Percentiles rank a stretch among this genome's conserved stretches.
Evolutionary conservation across 2,797 vertebrate genomes (phyloP).

Genomic region (Gobio occitaniae): DNA sequence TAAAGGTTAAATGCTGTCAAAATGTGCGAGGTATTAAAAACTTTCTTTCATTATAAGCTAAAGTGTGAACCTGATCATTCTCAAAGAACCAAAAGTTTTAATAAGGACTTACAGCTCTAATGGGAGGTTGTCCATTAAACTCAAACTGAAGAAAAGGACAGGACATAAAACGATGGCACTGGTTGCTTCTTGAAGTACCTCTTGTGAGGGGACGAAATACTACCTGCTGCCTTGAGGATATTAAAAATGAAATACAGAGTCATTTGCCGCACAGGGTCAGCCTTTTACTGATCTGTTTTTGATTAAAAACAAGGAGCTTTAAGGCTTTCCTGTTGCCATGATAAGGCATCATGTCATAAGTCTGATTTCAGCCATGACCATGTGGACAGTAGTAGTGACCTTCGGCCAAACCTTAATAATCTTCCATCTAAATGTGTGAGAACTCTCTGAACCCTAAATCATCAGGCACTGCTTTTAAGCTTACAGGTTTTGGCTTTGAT

Average conservation of each 20-base stretch:
- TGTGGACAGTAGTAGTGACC: constrained; percentile 47
- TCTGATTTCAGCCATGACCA: constrained; percentile 60
- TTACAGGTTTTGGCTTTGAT: constrained; percentile 61
- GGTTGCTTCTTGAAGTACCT: constrained; percentile 48
- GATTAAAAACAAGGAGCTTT: constrained; percentile 66
- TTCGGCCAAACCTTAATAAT: constrained; percentile 57
- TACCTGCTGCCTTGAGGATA: constrained; percentile 66
- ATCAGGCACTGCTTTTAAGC: constrained; percentile 58
- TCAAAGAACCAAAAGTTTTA: constrained; percentile 30
- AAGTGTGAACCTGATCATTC: constrained; percentile 27
- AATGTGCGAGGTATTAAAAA: neutral
- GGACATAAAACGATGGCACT: constrained; percentile 55
- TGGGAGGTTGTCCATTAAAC: constrained; percentile 48
- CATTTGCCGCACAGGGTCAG: constrained; percentile 62
- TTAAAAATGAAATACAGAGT: constrained; percentile 71
- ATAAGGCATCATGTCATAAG: constrained; percentile 63
- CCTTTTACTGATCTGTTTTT: constrained; percentile 65
- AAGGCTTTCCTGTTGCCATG: constrained; percentile 57
- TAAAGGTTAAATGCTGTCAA: neutral
- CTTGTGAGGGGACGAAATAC: constrained; percentile 64
- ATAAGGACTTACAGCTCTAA: constrained; percentile 41
- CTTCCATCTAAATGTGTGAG: constrained; percentile 62
- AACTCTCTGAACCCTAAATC: constrained; percentile 53
- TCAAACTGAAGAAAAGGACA: constrained; percentile 40
- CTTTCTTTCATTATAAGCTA: constrained; percentile 8